Evolutionary conservation across 2,888 invertebrate genomes (phyloP).

Genomic region (Lysandra coridon): DNA sequence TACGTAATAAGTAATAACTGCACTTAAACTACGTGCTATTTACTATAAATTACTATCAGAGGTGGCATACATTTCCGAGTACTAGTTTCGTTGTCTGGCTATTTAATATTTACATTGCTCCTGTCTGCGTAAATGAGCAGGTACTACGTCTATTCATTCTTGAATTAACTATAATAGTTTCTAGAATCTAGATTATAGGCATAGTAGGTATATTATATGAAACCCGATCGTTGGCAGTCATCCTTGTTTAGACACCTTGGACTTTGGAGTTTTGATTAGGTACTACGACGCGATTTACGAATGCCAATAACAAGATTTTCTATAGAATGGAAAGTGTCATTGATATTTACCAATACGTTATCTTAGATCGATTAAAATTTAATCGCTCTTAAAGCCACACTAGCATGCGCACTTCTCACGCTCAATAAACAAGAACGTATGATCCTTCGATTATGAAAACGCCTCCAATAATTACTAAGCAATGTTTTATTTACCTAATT

Average conservation of each 20-base stretch:
- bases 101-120: background rate
- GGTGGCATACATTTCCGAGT: background rate
- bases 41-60: background rate
- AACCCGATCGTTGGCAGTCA: too few species aligned
- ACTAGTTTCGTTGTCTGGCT: background rate
- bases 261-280: too few species aligned
- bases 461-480: background rate
- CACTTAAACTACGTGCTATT: background rate
- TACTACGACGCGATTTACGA: too few species aligned
- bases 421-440: background rate
- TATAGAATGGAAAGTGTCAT: too few species aligned
- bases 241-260: too few species aligned
- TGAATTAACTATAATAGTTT: background rate
- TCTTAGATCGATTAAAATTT: background rate
- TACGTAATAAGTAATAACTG: background rate
- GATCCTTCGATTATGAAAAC: constrained; percentile 3
- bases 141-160: background rate
- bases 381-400: background rate
- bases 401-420: background rate
- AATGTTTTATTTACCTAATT: constrained; percentile 17
- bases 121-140: background rate
- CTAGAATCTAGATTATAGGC: too few species aligned
- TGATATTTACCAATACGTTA: background rate
- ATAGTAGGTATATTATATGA: too few species aligned
- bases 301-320: too few species aligned